Evolutionary conservation across 2,888 invertebrate genomes (phyloP).

Genomic region (Sinodicranocentrus sp.): DNA sequence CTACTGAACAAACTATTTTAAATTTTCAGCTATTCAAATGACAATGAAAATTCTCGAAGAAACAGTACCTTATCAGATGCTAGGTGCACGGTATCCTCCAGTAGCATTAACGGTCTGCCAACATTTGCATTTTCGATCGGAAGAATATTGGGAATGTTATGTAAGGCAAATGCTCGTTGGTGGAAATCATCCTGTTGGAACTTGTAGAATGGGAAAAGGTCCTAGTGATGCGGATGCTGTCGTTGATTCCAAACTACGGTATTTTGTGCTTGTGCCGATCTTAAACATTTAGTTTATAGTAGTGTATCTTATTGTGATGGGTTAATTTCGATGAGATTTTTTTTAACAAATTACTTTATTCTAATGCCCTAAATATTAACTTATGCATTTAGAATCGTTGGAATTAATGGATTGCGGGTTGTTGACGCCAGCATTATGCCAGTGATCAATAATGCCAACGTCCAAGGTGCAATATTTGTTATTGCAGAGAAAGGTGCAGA

Average conservation of each 20-base stretch:
- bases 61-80: constrained; percentile 21
- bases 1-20: neutral
- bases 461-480: constrained; percentile 35
- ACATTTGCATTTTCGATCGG: constrained; percentile 30
- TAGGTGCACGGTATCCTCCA: constrained; percentile 36
- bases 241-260: constrained; percentile 44
- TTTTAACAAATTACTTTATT: neutral
- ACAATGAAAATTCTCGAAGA: constrained; percentile 48
- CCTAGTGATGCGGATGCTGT: constrained; percentile 26
- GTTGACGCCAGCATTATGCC: constrained; percentile 47
- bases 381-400: constrained; percentile 30
- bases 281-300: too few relatives aligned
- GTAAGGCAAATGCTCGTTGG: constrained; percentile 5
- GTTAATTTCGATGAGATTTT: neutral
- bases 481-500: constrained; percentile 39
- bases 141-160: constrained; percentile 57
- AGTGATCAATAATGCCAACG: constrained; percentile 42
- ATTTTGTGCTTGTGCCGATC: too few relatives aligned
- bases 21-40: constrained; percentile 20
- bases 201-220: constrained; percentile 29
- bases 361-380: neutral
- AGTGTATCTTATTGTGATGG: too few relatives aligned
- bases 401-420: constrained; percentile 22
- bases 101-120: constrained; percentile 15
- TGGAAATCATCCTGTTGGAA: constrained; percentile 51